phyloP scores from a whole-genome alignment of 2,113 vertebrate genomes.

The Poicephalus meyeri region DNA sequence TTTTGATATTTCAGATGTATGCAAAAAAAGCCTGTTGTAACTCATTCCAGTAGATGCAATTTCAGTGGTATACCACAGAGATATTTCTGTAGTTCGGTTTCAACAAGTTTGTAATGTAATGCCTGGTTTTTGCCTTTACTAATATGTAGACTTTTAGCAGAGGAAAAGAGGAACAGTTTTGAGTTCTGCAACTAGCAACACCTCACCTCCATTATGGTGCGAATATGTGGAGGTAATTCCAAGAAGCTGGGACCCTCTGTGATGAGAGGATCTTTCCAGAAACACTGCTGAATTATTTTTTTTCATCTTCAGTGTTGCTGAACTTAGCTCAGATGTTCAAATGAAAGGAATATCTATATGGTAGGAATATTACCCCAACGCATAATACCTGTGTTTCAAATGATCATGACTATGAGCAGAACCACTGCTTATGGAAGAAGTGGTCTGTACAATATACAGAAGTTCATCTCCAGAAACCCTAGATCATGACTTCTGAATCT shows the following conservation, averaged over 20 bases:
- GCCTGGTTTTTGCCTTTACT: not conserved
- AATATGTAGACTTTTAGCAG: not conserved
- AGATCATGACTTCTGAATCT: not conserved
- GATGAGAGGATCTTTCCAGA: not conserved
- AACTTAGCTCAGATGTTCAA: not conserved
- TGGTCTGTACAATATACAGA: not conserved
- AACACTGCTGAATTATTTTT: not conserved
- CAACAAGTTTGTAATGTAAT: not conserved
- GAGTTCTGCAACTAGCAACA: not conserved
- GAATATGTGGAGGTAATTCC: not conserved
- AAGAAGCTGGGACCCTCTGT: not conserved
- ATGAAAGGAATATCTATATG: not conserved
- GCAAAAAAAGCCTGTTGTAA: not conserved
- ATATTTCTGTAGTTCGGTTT: not conserved
- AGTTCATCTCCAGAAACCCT: not conserved
- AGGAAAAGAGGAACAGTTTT: not conserved
- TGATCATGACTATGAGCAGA: not conserved
- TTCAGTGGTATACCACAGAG: not conserved
- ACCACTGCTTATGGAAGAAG: not conserved
- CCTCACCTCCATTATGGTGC: not conserved
- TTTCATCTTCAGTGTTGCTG: not conserved
- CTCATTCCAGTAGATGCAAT: not conserved
- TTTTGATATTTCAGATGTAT: fast-evolving
- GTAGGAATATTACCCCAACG: not conserved
- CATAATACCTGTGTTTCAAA: not conserved